Evolutionary conservation across 1,140 invertebrate genomes (phyloP).

Genomic region (Magallana angulata): DNA sequence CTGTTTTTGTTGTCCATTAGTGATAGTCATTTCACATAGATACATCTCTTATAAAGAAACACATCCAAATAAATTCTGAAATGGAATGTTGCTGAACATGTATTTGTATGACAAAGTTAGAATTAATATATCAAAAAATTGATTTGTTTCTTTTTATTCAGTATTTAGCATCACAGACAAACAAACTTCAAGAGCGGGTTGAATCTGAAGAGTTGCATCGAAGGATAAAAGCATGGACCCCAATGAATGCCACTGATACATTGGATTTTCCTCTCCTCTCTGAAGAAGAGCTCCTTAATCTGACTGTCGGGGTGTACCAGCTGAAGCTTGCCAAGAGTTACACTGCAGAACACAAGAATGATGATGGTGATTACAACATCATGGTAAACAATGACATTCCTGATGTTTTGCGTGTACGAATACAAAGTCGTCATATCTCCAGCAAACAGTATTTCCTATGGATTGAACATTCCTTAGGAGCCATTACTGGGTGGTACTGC

Average conservation of each 20-base stretch:
- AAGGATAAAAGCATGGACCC: not conserved
- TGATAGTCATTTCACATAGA: not conserved
- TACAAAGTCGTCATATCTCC: slow-evolving; percentile 51
- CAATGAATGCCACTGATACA: not conserved
- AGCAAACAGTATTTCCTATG: slow-evolving; percentile 40
- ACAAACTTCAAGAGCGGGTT: slow-evolving; percentile 28
- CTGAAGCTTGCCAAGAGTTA: slow-evolving; percentile 27
- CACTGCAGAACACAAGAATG: slow-evolving; percentile 30
- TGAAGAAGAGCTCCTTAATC: not conserved
- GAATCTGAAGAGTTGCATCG: slow-evolving; percentile 10
- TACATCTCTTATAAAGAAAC: not conserved
- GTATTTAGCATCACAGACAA: slow-evolving; percentile 4
- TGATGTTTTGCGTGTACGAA: slow-evolving; percentile 31
- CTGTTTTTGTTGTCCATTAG: not conserved
- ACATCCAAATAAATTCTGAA: not conserved
- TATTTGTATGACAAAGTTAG: not conserved
- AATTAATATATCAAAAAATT: not conserved
- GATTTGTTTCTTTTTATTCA: not conserved
- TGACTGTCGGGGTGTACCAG: slow-evolving; percentile 21
- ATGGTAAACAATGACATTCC: slow-evolving; percentile 8
- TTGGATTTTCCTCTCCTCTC: not conserved
- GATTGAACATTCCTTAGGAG: slow-evolving; percentile 40
- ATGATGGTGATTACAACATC: slow-evolving; percentile 29
- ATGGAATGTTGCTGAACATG: not conserved
- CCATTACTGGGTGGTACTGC: not conserved